Evolutionary conservation across 2,888 invertebrate species (phyloP).

Genomic region (Drosophila cognata): DNA sequence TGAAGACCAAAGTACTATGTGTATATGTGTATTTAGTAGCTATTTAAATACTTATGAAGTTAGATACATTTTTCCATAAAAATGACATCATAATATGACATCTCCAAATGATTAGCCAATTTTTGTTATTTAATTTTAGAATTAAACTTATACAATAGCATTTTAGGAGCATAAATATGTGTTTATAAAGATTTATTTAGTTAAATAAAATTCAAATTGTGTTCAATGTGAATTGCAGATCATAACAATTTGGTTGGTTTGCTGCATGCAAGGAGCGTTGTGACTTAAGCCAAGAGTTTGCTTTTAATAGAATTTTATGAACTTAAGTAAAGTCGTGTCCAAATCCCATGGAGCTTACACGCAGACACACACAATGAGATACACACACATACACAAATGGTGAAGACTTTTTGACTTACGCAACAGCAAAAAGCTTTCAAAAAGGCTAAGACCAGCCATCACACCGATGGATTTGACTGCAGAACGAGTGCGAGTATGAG

Average conservation of each 20-base stretch:
- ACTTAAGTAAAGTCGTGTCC: slow-evolving; percentile 79
- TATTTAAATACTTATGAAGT: neutral
- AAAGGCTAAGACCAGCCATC: slow-evolving; percentile 60
- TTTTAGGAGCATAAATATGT: neutral
- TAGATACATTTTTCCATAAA: neutral
- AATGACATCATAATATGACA: neutral
- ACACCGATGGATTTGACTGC: slow-evolving; percentile 4
- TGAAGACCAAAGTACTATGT: neutral
- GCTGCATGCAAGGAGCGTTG: slow-evolving; percentile 44
- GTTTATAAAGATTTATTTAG: neutral
- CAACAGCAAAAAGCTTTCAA: slow-evolving; percentile 80
- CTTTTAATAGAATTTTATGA: slow-evolving; percentile 79
- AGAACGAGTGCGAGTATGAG: slow-evolving; percentile 58
- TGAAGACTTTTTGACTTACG: slow-evolving; percentile 74
- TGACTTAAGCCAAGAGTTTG: slow-evolving; percentile 49
- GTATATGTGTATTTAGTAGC: neutral
- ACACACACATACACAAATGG: slow-evolving; percentile 18
- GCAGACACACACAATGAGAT: slow-evolving; percentile 36
- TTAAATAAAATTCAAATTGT: slow-evolving; percentile 20
- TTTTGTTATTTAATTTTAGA: neutral
- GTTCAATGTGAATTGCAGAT: slow-evolving; percentile 38
- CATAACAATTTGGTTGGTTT: slow-evolving; percentile 38
- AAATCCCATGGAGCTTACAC: slow-evolving; percentile 73
- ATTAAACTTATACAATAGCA: neutral
- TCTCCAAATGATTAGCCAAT: neutral